Base-by-base conservation (phyloP, 1,140 invertebrate genomes). In the Cyclargus thomasi region DNA sequence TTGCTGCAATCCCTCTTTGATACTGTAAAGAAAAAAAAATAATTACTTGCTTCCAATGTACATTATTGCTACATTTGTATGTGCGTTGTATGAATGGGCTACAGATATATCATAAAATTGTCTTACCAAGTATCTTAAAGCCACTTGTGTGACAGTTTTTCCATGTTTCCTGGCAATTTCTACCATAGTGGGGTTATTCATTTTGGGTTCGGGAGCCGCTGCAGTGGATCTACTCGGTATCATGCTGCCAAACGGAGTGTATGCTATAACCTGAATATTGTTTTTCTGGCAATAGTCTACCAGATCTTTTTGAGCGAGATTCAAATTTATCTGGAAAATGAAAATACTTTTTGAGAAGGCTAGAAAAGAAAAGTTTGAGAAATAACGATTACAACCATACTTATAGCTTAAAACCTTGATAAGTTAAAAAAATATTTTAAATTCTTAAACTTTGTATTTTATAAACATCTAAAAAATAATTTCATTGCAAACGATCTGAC, bases 191-290 rank as follows among this genome's bases (percentile, higher is more conserved):
- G 92, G 90, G 67, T 97, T 94, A 6, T 94, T 92, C 57, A 92
- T 57, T 18, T 92, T 85, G 55, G 92, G 92, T 5, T 92, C 92
- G 1, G 92, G 88, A n/a, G 93, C 92, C 23, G 86, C 86, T 6
- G 94, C 92, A 16, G 88, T 90, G 0, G 91, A 86, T 53, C 93
- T 93, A 10, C 91, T 91, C 81, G 93, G 93, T 1, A 93, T 91
- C 80, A 91, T 83, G n/a, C 77, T 82, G 0, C 95, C 96, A 39
- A 98, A 92, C 0, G 97, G 95, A 70, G 94, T 94, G 85, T 96
- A 98, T 0, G 95, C 96, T 10, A 94, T 95, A 0, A 97, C 83
- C 7, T 88, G 75, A 57, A 98, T 95, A 17, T 92, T 90, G 23
- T 94, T 87, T n/a, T 92, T 76, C 65, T 94, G 92, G 86, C 96